A percentile compares a stretch with the other conserved stretches of the same genome.
Conservation (phyloP, 2,888 invertebrate genomes). For the Philonicus albiceps region DNA sequence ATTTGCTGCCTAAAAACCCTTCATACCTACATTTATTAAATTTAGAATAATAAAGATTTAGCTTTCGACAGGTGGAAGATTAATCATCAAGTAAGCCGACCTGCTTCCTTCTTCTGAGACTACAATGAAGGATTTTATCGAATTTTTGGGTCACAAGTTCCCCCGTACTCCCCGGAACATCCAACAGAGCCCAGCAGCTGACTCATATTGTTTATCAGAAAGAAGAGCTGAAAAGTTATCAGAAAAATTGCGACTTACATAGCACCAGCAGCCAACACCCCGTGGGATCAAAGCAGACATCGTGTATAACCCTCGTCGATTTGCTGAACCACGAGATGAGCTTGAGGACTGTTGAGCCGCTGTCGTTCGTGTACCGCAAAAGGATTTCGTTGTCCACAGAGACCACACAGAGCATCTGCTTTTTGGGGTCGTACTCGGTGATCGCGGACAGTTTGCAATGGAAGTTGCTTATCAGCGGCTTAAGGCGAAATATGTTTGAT, state of each 20-base stretch:
- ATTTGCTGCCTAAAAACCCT: too few species aligned
- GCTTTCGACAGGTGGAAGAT: not conserved
- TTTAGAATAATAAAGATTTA: too few species aligned
- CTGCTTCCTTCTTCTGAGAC: not conserved
- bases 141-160: not conserved
- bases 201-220: not conserved
- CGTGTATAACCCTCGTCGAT: conserved; percentile 66
- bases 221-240: not conserved
- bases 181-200: not conserved
- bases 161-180: not conserved
- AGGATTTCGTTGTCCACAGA: conserved; percentile 62
- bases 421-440: conserved; percentile 57
- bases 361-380: conserved; percentile 58
- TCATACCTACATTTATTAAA: too few species aligned
- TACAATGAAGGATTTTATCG: not conserved
- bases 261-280: conserved; percentile 67
- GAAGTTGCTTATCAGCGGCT: conserved; percentile 60
- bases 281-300: conserved; percentile 83
- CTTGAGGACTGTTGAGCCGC: conserved; percentile 59
- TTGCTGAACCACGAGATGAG: conserved; percentile 61
- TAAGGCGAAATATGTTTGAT: conserved; percentile 49
- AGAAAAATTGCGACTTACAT: conserved; percentile 56
- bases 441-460: conserved; percentile 61
- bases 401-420: conserved; percentile 61
- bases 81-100: not conserved